phyloP scores from a whole-genome alignment of 2,888 invertebrate genomes.

The Thalpophila matura region DNA sequence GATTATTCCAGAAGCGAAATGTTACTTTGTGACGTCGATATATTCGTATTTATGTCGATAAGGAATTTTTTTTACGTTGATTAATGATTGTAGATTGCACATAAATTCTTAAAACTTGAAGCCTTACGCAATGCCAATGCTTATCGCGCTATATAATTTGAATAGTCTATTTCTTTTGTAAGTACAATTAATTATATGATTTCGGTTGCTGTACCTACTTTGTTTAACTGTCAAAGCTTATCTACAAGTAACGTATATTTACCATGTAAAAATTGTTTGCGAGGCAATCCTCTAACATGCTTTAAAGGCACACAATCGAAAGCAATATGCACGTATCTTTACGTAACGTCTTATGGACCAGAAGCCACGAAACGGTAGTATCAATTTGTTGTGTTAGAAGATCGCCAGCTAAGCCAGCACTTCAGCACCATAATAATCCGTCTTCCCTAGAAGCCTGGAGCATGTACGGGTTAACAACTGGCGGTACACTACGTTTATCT shows the following conservation, averaged over 20 bases:
- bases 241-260: too few species aligned
- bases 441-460: constrained; percentile 29
- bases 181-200: too few species aligned
- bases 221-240: too few species aligned
- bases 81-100: not conserved
- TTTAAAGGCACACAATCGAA: constrained; percentile 15
- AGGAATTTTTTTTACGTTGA: not conserved
- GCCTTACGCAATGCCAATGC: too few species aligned
- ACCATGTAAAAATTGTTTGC: not conserved
- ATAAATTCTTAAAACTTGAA: not conserved
- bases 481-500: constrained; percentile 12
- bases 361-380: constrained; percentile 6
- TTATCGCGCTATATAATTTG: too few species aligned
- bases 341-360: constrained; percentile 19
- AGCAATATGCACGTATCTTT: constrained; percentile 29
- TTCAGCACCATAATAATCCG: constrained; percentile 39
- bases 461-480: constrained; percentile 2
- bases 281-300: not conserved
- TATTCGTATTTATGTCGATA: not conserved
- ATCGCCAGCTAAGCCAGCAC: constrained; percentile 46
- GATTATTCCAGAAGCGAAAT: constrained; percentile 1
- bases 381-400: constrained; percentile 45
- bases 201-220: too few species aligned
- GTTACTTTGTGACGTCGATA: constrained; percentile 1
- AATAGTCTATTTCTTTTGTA: too few species aligned